A percentile compares a stretch with the other conserved stretches of the same genome.
These are phyloP conservation scores for Zapus hudsonius DNA, from an alignment of 2,113 vertebrate species.

Conservation along the genomic window DNA sequence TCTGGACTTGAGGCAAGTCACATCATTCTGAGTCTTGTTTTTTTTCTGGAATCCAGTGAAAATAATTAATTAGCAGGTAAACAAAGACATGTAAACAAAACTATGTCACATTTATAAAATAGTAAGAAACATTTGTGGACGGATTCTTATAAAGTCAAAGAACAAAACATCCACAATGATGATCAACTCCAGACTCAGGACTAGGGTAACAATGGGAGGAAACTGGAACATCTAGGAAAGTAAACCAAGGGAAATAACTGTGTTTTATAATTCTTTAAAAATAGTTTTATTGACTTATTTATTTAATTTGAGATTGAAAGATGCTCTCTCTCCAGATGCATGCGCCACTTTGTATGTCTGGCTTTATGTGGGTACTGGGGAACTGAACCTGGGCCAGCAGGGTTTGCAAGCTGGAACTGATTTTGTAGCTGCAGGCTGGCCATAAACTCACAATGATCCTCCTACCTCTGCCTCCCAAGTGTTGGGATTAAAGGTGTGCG, in stretches of 20 bases:
- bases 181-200: slow-evolving; percentile 28
- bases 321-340: no score
- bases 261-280: neutral
- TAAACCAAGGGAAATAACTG: neutral
- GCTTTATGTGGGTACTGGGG: no score
- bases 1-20: neutral
- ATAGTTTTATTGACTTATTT: no score
- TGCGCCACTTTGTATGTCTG: no score
- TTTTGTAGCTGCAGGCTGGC: no score
- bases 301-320: no score
- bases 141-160: slow-evolving; percentile 21
- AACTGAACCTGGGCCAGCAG: no score
- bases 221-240: neutral
- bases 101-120: slow-evolving; percentile 17
- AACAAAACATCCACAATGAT: slow-evolving; percentile 4
- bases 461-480: no score
- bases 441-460: no score
- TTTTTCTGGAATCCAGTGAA: slow-evolving; percentile 4
- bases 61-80: no score
- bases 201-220: neutral
- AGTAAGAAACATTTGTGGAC: slow-evolving; percentile 1
- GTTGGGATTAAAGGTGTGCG: no score
- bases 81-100: neutral
- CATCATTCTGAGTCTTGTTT: neutral
- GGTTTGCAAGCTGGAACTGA: no score